Evolutionary conservation across 2,113 vertebrate genomes (phyloP).

Genomic region (Calyptommatus sinebrachiatus): DNA sequence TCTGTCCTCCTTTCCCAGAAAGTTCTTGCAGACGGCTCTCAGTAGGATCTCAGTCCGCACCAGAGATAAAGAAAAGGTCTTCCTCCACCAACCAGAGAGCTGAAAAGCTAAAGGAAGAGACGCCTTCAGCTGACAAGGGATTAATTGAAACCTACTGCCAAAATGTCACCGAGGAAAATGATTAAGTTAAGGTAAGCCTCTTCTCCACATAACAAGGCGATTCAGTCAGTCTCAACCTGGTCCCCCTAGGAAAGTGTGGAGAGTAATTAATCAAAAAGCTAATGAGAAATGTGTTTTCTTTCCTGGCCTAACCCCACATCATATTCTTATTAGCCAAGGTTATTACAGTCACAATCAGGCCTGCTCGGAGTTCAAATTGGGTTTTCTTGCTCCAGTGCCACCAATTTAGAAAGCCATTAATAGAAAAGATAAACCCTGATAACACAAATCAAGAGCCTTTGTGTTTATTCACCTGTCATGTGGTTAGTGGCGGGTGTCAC

Average conservation of each 20-base stretch:
- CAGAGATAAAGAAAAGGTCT: not conserved
- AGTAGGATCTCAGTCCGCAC: too few species aligned
- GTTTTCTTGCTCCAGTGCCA: slow-evolving; percentile 79
- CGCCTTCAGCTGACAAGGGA: slow-evolving; percentile 7
- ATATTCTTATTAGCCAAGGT: slow-evolving; percentile 82
- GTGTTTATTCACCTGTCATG: not conserved
- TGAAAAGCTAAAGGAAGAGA: not conserved
- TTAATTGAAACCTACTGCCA: slow-evolving; percentile 58
- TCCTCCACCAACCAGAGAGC: not conserved
- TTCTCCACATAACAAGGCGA: slow-evolving; percentile 50
- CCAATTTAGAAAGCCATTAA: slow-evolving; percentile 79
- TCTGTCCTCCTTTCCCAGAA: too few species aligned
- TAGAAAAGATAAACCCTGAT: slow-evolving; percentile 69
- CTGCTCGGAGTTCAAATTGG: slow-evolving; percentile 75
- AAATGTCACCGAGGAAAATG: slow-evolving; percentile 62
- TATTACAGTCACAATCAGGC: slow-evolving; percentile 83
- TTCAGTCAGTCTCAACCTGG: slow-evolving; percentile 54
- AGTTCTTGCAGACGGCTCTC: too few species aligned
- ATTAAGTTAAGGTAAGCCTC: slow-evolving; percentile 66
- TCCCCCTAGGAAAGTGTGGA: slow-evolving; percentile 74
- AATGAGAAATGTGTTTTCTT: slow-evolving; percentile 83
- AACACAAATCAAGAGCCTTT: slow-evolving; percentile 43
- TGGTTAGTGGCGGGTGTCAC: rapidly evolving
- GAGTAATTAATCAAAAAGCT: slow-evolving; percentile 82
- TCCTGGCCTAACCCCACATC: slow-evolving; percentile 74